phyloP scores from a whole-genome alignment of 2,888 invertebrate genomes.

The Sicus ferrugineus region DNA sequence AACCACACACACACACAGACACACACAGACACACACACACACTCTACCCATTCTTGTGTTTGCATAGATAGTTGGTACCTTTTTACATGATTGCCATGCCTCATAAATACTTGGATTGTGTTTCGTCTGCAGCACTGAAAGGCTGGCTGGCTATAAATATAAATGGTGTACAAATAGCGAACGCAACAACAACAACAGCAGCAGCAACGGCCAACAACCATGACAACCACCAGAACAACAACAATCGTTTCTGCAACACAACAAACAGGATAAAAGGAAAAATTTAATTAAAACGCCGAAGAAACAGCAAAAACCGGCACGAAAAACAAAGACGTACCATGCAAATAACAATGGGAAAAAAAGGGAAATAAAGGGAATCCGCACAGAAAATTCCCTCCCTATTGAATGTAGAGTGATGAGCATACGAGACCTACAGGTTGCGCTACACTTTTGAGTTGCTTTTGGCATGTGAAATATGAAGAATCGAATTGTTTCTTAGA shows the following conservation, averaged over 20 bases:
- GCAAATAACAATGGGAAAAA: neutral
- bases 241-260: neutral
- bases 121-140: conserved; percentile 27
- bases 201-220: conserved; percentile 27
- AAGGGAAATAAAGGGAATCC: neutral
- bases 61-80: conserved; percentile 28
- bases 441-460: too few relatives aligned
- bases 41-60: neutral
- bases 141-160: conserved; percentile 29
- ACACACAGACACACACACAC: conserved; percentile 10
- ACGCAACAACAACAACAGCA: conserved; percentile 28
- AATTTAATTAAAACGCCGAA: conserved; percentile 13
- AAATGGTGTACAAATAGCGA: conserved; percentile 23
- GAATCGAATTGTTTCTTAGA: too few relatives aligned
- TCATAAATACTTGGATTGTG: conserved; percentile 39
- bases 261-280: conserved; percentile 22
- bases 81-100: conserved; percentile 40
- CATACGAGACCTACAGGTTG: too few relatives aligned
- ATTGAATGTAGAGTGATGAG: too few relatives aligned
- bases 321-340: neutral
- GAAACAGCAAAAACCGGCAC: neutral
- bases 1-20: neutral
- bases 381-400: too few relatives aligned
- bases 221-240: conserved; percentile 16
- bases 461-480: too few relatives aligned